A percentile compares a stretch with the other conserved stretches of the same genome.
phyloP scores from a whole-genome alignment of 2,888 invertebrate genomes.

The Pammene fasciana region DNA sequence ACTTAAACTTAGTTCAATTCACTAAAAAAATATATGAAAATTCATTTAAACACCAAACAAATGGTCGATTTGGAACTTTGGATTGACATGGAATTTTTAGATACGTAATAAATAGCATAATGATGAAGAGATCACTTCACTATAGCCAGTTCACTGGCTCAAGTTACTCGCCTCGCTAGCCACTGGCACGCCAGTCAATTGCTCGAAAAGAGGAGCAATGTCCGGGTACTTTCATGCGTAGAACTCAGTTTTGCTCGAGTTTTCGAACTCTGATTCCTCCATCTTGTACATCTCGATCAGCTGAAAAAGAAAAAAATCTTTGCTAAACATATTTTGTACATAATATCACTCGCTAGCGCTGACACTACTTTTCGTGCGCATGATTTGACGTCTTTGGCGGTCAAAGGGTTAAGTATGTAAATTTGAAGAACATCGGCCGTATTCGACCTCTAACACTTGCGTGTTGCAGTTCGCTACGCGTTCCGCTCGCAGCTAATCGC shows the following conservation, averaged over 20 bases:
- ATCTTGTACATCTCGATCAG: slow-evolving; percentile 97
- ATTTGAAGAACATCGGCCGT: no score
- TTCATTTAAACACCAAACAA: slow-evolving; percentile 13
- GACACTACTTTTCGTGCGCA: no score
- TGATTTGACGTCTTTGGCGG: no score
- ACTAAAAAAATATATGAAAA: slow-evolving; percentile 13
- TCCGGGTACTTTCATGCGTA: slow-evolving; percentile 89
- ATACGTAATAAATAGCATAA: slow-evolving; percentile 19
- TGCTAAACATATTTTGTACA: no score
- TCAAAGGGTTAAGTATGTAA: no score
- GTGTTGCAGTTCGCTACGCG: no score
- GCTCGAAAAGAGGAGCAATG: slow-evolving; percentile 73
- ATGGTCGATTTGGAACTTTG: slow-evolving; percentile 15
- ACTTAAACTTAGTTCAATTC: not conserved
- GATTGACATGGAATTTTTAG: slow-evolving; percentile 24
- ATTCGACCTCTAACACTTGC: no score
- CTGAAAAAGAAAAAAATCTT: slow-evolving; percentile 76
- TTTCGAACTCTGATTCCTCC: slow-evolving; percentile 94
- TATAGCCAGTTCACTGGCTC: slow-evolving; percentile 60
- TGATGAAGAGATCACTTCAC: slow-evolving; percentile 64
- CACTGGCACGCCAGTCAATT: slow-evolving; percentile 58
- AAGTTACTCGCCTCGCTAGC: slow-evolving; percentile 41
- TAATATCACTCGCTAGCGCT: no score
- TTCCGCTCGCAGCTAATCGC: no score
- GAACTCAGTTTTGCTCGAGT: slow-evolving; percentile 94